These are phyloP conservation scores for Hiodon alosoides DNA, from an alignment of 2,113 vertebrate genomes.

Conservation along the genomic window DNA sequence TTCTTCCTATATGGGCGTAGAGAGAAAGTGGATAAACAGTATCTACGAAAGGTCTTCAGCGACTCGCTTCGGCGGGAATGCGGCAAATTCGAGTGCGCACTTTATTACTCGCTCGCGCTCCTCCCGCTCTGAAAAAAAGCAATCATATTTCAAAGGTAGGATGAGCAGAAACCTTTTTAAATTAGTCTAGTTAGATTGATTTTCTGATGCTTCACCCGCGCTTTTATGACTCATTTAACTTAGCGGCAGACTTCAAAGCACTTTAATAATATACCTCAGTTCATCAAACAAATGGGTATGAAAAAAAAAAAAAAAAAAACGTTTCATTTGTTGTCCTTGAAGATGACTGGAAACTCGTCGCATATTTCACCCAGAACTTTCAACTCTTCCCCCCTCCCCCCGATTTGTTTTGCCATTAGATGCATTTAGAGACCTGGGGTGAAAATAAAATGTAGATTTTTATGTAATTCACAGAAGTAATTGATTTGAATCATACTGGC, in stretches of 20 bases:
- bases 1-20: no score
- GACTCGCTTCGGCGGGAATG: neutral
- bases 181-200: conserved; percentile 13
- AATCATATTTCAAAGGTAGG: conserved; percentile 17
- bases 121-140: neutral
- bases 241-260: conserved; percentile 15
- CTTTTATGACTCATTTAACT: conserved; percentile 17
- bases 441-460: no score
- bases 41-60: neutral
- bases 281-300: conserved; percentile 6
- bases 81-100: neutral
- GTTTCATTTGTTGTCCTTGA: neutral
- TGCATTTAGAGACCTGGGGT: neutral
- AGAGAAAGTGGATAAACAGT: neutral
- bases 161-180: conserved; percentile 15
- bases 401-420: neutral
- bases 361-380: neutral
- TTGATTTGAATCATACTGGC: no score
- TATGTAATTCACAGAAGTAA: no score
- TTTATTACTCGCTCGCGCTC: neutral
- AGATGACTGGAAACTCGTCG: neutral
- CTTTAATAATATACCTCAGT: neutral
- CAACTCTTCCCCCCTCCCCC: neutral
- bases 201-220: conserved; percentile 1
- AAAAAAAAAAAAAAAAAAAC: neutral